Percentiles rank a stretch among this genome's conserved stretches.
Evolutionary conservation across 2,888 invertebrate species (phyloP).

Genomic region (Odontomyia ornata): DNA sequence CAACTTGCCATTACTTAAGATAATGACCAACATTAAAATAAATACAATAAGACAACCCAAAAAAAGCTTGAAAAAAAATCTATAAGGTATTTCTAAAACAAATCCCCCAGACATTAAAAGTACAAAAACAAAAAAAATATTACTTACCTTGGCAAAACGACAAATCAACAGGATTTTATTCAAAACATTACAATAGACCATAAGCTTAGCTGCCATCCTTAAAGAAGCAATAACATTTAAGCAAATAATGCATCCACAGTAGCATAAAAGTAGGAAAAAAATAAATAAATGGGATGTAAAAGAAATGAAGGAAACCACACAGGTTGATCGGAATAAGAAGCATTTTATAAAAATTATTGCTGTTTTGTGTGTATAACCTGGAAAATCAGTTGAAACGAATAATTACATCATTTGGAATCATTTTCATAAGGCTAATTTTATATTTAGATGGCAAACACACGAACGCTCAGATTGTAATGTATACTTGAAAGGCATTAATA

Average conservation of each 20-base stretch:
- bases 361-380: conserved; percentile 15
- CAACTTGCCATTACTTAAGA: conserved; percentile 48
- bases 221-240: conserved; percentile 50
- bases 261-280: conserved; percentile 38
- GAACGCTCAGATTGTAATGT: not conserved
- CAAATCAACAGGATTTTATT: conserved; percentile 45
- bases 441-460: not conserved
- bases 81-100: conserved; percentile 19
- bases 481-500: conserved; percentile 10
- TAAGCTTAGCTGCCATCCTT: conserved; percentile 54
- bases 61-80: conserved; percentile 27
- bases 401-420: not conserved
- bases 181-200: conserved; percentile 52
- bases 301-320: conserved; percentile 42
- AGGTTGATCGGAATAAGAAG: not conserved
- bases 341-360: conserved; percentile 12
- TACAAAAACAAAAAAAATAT: too few relatives aligned
- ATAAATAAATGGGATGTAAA: conserved; percentile 49
- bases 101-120: not conserved
- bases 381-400: not conserved
- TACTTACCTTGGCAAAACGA: conserved; percentile 46
- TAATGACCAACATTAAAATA: conserved; percentile 32
- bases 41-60: conserved; percentile 38
- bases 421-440: not conserved
- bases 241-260: conserved; percentile 43